Conservation (phyloP, 2,797 vertebrate species). For the Erethizon dorsatum region DNA sequence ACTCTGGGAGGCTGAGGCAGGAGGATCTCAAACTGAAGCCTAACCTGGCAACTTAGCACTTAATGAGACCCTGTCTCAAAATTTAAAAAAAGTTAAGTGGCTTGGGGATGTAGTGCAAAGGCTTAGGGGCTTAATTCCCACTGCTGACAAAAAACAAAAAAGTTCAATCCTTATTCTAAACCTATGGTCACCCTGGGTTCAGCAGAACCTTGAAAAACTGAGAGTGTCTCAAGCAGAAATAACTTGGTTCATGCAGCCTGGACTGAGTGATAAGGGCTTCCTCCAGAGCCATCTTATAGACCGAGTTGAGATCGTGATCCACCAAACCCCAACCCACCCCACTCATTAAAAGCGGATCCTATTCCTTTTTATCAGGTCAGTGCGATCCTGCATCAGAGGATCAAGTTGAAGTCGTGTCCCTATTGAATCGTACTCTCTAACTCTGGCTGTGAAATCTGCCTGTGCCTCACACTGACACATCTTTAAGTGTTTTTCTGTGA, state of each 20-base stretch:
- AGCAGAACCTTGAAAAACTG: background rate
- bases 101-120: background rate
- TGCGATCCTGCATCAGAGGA: background rate
- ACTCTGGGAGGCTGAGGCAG: background rate
- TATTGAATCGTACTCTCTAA: background rate
- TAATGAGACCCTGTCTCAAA: background rate
- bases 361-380: background rate
- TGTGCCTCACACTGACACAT: background rate
- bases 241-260: background rate
- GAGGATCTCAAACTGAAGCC: background rate
- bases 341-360: background rate
- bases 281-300: background rate
- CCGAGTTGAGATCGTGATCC: background rate
- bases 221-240: background rate
- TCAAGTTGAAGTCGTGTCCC: background rate
- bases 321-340: background rate
- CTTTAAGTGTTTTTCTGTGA: background rate
- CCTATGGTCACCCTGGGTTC: background rate
- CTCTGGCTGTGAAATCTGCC: background rate
- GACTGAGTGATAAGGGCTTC: background rate
- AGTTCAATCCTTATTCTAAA: background rate
- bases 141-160: background rate
- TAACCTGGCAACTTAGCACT: background rate
- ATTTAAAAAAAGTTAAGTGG: background rate
- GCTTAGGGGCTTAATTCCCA: background rate